phyloP scores from a whole-genome alignment of 2,888 invertebrate species.

The Ptychoptera albimana region DNA sequence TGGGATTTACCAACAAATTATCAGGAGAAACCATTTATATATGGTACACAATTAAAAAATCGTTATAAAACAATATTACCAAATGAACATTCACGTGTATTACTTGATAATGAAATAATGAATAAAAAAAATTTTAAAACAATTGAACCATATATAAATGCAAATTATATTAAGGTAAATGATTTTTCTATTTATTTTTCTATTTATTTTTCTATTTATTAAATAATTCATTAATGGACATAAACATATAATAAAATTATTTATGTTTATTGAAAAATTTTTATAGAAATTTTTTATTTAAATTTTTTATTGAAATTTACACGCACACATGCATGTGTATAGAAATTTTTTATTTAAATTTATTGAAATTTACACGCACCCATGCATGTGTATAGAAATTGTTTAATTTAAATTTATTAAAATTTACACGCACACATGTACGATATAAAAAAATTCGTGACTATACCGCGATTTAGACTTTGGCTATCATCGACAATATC shows the following conservation, averaged over 20 bases:
- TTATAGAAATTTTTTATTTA: no score
- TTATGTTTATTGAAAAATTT: neutral
- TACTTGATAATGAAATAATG: constrained; percentile 39
- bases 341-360: no score
- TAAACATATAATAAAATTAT: neutral
- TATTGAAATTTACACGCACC: no score
- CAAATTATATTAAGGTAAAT: constrained; percentile 77
- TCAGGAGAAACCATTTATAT: constrained; percentile 77
- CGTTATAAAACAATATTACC: constrained; percentile 80
- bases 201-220: neutral
- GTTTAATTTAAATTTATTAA: no score
- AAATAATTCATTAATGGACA: neutral
- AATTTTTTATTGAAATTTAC: no score
- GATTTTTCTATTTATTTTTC: neutral
- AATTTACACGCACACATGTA: no score
- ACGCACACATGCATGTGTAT: no score
- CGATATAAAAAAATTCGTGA: no score
- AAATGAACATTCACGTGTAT: constrained; percentile 73
- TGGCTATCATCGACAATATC: no score
- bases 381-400: no score
- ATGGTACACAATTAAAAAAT: constrained; percentile 79
- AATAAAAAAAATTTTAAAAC: constrained; percentile 15
- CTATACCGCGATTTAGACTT: no score
- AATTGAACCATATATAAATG: constrained; percentile 74
- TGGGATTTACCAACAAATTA: constrained; percentile 90